Base-by-base conservation (phyloP, 2,888 invertebrate species). In the Cephus pygmeus region DNA sequence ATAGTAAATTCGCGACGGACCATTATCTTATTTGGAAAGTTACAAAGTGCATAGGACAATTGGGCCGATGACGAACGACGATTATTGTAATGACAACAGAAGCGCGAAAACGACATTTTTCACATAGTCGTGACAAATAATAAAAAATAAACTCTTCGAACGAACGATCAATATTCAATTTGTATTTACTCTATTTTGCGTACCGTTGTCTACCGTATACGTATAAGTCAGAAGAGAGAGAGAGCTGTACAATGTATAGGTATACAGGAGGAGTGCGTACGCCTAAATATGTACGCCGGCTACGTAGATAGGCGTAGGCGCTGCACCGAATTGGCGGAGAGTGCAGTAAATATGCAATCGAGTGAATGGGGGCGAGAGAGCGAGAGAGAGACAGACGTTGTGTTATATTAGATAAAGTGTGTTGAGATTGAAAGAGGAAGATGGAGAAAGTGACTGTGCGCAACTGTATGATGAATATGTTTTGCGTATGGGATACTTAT, bases 161-260 rank as follows among this genome's bases (percentile, higher is more conserved):
- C 56, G 23, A 56, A 56, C 23, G 78, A 81, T 79, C 73, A 80
- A 73, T 76, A 81, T 81, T 85, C 81, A 76, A 84, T 83, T 84
- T 83, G 75, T 83, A 83, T 84, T 80, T 78, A 78, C 79, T 83
- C 82, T 83, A 83, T 85, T 86, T 87, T 85, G 84, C 81, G 82
- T 84, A 84, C 79, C 79, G 78, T 84, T 85, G 85, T 86, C 80
- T 87, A 85, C 77, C 81, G 76, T 82, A 84, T 82, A 77, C 80
- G 79, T 85, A 83, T 79, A 81, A 79, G 76, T 80, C 76, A 79
- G 56, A 9, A 35, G 73, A 77, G 73, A 76, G 73, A 79, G 23
- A 40, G 56, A 40, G 15, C 56, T 56, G 56, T 56, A 56, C 23
- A 56, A 56, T 56, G 23, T 56, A 23, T 23, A 23, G 23, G 23